These are phyloP conservation scores for Plagodis pulveraria DNA, from an alignment of 2,888 invertebrate species.

Conservation along the genomic window DNA sequence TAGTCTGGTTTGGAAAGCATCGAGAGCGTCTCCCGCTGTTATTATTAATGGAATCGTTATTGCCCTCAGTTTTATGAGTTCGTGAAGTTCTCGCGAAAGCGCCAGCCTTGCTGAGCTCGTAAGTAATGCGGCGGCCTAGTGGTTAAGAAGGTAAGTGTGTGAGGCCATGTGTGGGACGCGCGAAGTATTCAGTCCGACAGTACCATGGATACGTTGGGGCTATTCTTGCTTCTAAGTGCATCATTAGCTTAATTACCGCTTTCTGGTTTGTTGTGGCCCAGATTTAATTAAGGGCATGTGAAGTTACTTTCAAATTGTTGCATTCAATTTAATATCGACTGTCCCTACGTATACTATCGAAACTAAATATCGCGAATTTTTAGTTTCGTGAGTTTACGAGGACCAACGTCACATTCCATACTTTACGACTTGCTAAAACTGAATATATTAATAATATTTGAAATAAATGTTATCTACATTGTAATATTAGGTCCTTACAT, in stretches of 20 bases:
- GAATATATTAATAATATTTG: no score
- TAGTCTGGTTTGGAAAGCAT: conserved; percentile 30
- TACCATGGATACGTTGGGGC: conserved; percentile 38
- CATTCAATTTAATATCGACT: conserved; percentile 11
- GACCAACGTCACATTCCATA: no score
- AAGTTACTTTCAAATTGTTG: conserved; percentile 23
- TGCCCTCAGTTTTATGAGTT: conserved; percentile 38
- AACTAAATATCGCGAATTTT: no score
- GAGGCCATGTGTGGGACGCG: conserved; percentile 35
- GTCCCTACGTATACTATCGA: no score
- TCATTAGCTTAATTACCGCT: conserved; percentile 23
- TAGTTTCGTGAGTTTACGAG: no score
- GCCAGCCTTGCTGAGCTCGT: conserved; percentile 20
- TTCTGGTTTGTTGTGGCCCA: conserved; percentile 25
- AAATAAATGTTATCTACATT: no score
- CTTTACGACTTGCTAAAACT: no score
- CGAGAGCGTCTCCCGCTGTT: conserved; percentile 36
- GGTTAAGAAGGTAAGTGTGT: conserved; percentile 54
- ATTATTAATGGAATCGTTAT: conserved; percentile 34
- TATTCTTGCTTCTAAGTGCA: conserved; percentile 40
- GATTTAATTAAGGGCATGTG: conserved; percentile 24
- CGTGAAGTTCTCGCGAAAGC: conserved; percentile 35
- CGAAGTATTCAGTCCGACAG: conserved; percentile 48
- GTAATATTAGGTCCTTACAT: no score
- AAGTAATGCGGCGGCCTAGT: conserved; percentile 41